Evolutionary conservation across 2,113 vertebrate genomes (phyloP), one percentile per base, ranked within the genome.

Genomic region (Dipodomys stephensi): DNA sequence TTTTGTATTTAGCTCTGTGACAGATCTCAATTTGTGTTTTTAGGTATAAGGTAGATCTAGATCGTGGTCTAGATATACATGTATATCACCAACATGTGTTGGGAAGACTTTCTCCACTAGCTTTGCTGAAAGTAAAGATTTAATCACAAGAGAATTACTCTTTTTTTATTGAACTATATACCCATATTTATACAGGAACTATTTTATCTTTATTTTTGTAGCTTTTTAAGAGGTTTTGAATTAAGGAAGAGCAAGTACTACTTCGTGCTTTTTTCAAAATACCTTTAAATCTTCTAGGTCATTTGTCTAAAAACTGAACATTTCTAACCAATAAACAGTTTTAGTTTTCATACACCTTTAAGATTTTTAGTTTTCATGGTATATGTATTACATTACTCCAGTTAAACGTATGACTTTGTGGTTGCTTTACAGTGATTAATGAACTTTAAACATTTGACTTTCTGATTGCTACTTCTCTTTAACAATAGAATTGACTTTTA

Each of bases 401-500:
- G 35, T 71, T 69, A 32, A 30, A 92, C 78, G 32, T 78, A 78
- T 28, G 20, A 62, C 22, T 32, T 60, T n/a, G 30, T 9, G 49
- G 49, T 46, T 82, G 35, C 35, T 81, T 53, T 39, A 13, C 27
- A 64, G 6, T 64, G 11, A 64, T 18, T 81, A 77, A 77, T 30
- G 6, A 13, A 77, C 49, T 81, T 81, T 62, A 62, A 62, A 62
- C 20, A 16, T 39, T 72, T 53, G 27, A 72, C 49, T 72, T 79
- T 78, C 53, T 25, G 12, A 65, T 65, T 71, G 25, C 77, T 83
- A 35, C 18, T 79, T 27, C 8, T 20, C 67, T 39, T 22, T 30
- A 79, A 53, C 78, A 72, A 79, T 79, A 39, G 76, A 89, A 65
- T 25, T 78, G 27, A 39, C 53, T 72, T 93, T 84, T 78, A 23